Conservation (phyloP, 2,113 vertebrate species). For the Myodes glareolus region DNA sequence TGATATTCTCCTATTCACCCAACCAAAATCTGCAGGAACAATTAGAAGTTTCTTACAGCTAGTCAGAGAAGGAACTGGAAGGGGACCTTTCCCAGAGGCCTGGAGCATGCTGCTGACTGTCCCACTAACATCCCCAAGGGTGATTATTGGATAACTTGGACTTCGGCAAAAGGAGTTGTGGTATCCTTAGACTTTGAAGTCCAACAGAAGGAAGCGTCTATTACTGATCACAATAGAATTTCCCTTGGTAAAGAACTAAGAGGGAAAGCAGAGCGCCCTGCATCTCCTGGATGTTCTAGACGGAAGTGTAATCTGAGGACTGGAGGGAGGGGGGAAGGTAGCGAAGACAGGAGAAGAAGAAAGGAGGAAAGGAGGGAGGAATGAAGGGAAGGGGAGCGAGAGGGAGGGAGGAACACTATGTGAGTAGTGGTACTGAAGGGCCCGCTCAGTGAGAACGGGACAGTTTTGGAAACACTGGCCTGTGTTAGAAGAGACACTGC, state of each 20-base stretch:
- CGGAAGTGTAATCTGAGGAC: neutral
- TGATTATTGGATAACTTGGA: neutral
- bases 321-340: too few species aligned
- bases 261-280: neutral
- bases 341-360: neutral
- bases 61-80: neutral
- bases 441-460: neutral
- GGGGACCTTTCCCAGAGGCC: neutral
- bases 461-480: neutral
- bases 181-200: neutral
- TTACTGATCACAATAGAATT: neutral
- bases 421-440: neutral
- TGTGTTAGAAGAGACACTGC: neutral
- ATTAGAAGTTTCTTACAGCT: neutral
- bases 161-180: neutral
- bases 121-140: neutral
- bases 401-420: neutral
- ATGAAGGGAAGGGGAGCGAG: accelerated
- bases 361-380: neutral
- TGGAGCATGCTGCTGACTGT: neutral
- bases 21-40: neutral
- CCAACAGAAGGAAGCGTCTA: constrained; percentile 19
- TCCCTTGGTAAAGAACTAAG: neutral
- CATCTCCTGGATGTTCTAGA: neutral
- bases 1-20: neutral